Base-by-base conservation (phyloP, 92 coral and sea anemone genomes). In the Palythoa caribaeorum region DNA sequence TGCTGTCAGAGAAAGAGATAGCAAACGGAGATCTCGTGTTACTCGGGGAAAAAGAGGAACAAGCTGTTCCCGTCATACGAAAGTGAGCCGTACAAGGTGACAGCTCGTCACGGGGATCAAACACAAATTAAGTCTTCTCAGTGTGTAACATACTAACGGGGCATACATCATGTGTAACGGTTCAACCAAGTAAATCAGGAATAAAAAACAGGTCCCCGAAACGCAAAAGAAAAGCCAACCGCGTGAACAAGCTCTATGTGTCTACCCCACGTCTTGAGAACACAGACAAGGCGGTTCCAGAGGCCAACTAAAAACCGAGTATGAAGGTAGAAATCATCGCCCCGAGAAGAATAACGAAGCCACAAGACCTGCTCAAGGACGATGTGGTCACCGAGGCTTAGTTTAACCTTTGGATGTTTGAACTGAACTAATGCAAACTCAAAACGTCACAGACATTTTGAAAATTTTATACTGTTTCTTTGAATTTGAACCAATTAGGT, bases 21-120 rank as follows among this genome's bases (percentile, higher is more conserved):
- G 51, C 71, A 12, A 73, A 63, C 69, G 92, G 94, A 38, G 92
- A 89, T 59, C 17, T 77, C 2, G 94, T 91, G 57, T 66, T 88
- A 74, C 69, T 93, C 19, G 89, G 87, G 88, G 90, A 79, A 62
- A 87, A 52, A 73, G 76, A 90, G 88, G 71, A 93, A 93, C 78
- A 88, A 93, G 80, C 79, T 93, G 80, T 72, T 89, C 7, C 76
- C 92, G 39, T 19, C 76, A 40, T 88, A 88, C 69, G 88, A 81
- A 71, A 87, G 84, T 59, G 88, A 91, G 77, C 91, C 91, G 21
- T 91, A 87, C 84, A 77, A 87, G 71, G 85, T 87, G 28, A 70
- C 77, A n/a, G 83, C 76, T 16, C 87, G 83, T 79, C 79, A 70
- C 77, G 87, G 84, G 6, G 88, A 88, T 81, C 93, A 91, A 77